Evolutionary conservation across 2,113 vertebrate genomes (phyloP), one percentile per base, ranked within the genome.

Genomic region (Ophthalmolycus amberensis): DNA sequence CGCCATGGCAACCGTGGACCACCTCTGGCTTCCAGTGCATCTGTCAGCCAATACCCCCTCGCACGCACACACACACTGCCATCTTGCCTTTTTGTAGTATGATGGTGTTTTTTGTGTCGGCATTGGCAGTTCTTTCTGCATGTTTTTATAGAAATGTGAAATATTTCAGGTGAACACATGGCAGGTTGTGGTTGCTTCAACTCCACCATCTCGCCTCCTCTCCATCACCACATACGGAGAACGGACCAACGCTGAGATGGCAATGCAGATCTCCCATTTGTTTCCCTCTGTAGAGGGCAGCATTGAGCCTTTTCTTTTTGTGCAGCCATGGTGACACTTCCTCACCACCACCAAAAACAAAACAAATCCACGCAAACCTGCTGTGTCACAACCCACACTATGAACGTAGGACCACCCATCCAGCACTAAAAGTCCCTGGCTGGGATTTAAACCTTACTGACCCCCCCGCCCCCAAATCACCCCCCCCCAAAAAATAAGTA

Each of bases 1-100:
- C 93, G 40, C 94, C 94, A 96, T 96, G 93, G 95, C 91, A 95
- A 96, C 96, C 79, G 22, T 10, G 73, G 89, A 91, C 92, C 91
- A 92, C 90, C 90, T 91, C 89, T 91, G 90, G 85, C 85, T 92
- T 75, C 50, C 54, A 69, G 77, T 88, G 87, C 89, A 90, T 92
- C 89, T 94, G 89, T 89, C 86, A 77, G 85, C 81, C 63, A 65
- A 44, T 85, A 69, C 71, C 59, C 75, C 75, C 75, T 25, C 48
- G 6, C 14, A 29, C 18, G 52, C 38, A 59, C n/a, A 78, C 62
- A 69, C 34, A 56, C 44, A 27, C 56, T 58, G 75, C 77, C 62
- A 71, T 77, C 67, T 72, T 60, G 37, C 52, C 52, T 37, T 50
- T 81, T 32, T 44, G n/a, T n/a, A 58, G 25, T 75, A 34, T 64